Conservation (phyloP, 2,113 vertebrate species). For the Halcyon senegalensis region DNA sequence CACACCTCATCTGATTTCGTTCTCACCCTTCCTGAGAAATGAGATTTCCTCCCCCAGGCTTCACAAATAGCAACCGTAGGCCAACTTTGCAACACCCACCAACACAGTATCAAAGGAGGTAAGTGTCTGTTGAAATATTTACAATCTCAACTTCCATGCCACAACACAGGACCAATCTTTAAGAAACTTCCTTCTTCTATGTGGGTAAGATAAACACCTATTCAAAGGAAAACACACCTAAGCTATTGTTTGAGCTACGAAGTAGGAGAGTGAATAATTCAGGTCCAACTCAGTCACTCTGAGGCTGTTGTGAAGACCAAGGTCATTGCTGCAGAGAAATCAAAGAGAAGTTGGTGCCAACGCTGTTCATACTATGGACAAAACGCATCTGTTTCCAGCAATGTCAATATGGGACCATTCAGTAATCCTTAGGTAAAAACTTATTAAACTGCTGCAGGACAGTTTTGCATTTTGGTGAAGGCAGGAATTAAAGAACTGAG, state of each 20-base stretch:
- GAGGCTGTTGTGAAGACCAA: neutral
- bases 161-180: neutral
- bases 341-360: neutral
- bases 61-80: neutral
- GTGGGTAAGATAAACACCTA: neutral
- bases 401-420: neutral
- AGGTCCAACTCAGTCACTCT: neutral
- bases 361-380: neutral
- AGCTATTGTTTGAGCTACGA: neutral
- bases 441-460: neutral
- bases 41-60: neutral
- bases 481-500: neutral
- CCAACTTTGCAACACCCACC: neutral
- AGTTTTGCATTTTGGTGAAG: neutral
- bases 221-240: neutral
- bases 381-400: neutral
- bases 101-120: neutral
- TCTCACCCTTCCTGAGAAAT: conserved; percentile 10
- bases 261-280: neutral
- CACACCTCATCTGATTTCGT: neutral
- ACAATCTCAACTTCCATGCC: neutral
- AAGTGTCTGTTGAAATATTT: neutral
- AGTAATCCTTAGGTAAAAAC: neutral
- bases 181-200: neutral
- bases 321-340: neutral